Evolutionary conservation across 2,113 vertebrate genomes (phyloP), one percentile per base, ranked within the genome.

Genomic region (Galeopterus variegatus): DNA sequence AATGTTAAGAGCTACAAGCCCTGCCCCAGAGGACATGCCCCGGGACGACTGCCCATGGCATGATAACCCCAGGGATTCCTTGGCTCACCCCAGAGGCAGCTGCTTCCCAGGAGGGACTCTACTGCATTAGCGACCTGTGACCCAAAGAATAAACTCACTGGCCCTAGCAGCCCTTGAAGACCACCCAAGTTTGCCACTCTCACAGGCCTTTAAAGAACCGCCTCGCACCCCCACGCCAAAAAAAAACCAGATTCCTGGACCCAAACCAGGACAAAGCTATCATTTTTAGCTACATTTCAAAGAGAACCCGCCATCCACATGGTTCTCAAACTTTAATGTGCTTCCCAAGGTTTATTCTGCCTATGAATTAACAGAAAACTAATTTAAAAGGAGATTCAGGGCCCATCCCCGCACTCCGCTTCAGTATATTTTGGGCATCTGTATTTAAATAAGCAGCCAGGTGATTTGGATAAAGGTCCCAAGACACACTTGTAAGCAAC

Each of bases 381-480:
- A 36, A 52, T 70, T 84, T 92, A 65, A 96, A 75, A 76, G 12
- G 14, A 91, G 84, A 89, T 21, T 56, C 5, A 18, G 80, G 45
- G 17, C 60, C 7, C 56, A 36, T 45, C 28, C 12, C 41, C 24
- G 41, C 15, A 70, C n/a, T 67, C 70, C 41, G 28, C 21, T 67
- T 83, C 21, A 3, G 11, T 45, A 0, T 84, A 94, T 84, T 95
- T 92, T 36, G 33, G 70, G 75, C 15, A 41, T 84, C 65, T 5
- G 18, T 82, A 85, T 93, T 95, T 84, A 94, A 97, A 96, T 85
- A 67, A 72, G 52, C 15, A 85, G 5, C 52, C 36, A 26, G 81
- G 33, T n/a, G n/a, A 88, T 82, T 18, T 88, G 52, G 65, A 50
- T 88, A 87, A 79, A 85, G n/a, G 52, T 36, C 23, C 52, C 73